Base-by-base conservation (phyloP, 2,888 invertebrate genomes). In the Aspidiotus destructor region DNA sequence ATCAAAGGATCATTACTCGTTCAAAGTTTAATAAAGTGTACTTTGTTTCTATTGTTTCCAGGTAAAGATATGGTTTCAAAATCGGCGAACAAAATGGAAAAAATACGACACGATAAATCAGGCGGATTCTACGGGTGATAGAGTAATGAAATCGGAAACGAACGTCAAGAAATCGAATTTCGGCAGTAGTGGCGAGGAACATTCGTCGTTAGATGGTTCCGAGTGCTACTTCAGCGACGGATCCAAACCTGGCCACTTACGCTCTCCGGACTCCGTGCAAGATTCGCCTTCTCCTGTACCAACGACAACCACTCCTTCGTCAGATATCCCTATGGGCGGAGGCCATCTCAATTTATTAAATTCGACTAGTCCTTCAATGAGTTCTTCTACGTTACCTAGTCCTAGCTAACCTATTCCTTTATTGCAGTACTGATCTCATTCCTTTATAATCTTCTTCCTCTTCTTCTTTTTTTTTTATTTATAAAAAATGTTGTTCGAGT, bases 21-120 rank as follows among this genome's bases (percentile, higher is more conserved):
- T 28, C 28, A 28, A 28, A 28, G 28, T 28, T 28, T 3, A 28
- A 3, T 28, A 28, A 28, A 28, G 5, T 5, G 28, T 28, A 28
- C 5, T 28, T 28, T 5, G 28, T 28, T 28, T 28, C 5, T 28
- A 28, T 28, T 28, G 28, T 5, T 72, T 75, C 83, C 84, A 91
- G 90, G 90, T 91, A 74, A 91, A 91, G 80, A 91, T 91, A 73
- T 91, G 91, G 91, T 92, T 92, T 78, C 91, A 91, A 80, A 92
- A 92, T 77, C 83, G 94, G 78, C 80, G 87, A 69, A 87, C 86
- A 28, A 87, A 87, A 75, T 87, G 87, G 86, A 95, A 94, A 80
- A 94, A 94, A 78, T 92, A 92, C 77, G 94, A 94, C 79, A 92
- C 92, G 80, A 87, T 93, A 68, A 85, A 87, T 71, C 92, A 89